phyloP scores from a whole-genome alignment of 2,113 vertebrate genomes.

The Phrynosoma blainvillii region DNA sequence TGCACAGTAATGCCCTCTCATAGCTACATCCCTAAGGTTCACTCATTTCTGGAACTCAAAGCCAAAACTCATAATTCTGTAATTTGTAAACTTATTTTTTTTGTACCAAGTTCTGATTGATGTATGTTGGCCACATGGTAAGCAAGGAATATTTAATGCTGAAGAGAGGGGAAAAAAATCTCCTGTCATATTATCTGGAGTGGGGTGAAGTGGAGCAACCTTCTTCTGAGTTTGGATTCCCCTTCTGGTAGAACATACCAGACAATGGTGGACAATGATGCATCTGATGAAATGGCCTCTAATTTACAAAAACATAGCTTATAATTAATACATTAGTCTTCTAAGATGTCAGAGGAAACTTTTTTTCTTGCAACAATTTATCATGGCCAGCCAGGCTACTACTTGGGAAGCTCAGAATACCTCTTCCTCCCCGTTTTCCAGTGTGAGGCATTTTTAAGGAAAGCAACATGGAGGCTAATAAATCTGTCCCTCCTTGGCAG shows the following conservation, averaged over 20 bases:
- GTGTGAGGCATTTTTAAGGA: not conserved
- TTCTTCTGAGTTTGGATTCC: not conserved
- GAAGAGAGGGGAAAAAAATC: no score
- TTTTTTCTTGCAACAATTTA: not conserved
- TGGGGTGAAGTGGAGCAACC: not conserved
- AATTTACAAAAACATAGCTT: not conserved
- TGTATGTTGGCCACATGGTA: no score
- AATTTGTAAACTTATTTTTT: no score
- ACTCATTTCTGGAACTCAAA: no score
- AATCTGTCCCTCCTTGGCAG: conserved; percentile 16
- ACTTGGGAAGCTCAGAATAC: not conserved
- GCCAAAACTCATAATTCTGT: no score
- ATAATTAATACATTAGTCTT: not conserved
- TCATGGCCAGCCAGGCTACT: not conserved
- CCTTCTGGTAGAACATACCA: not conserved
- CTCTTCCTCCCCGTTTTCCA: not conserved
- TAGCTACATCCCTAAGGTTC: no score
- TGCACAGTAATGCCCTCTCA: no score
- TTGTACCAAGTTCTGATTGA: no score
- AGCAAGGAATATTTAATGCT: no score
- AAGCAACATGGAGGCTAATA: not conserved
- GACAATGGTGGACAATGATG: not conserved
- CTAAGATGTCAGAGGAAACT: no score
- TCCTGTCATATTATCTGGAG: no score
- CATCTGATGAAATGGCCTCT: not conserved